Base-by-base conservation (phyloP, 2,113 vertebrate species). In the Microtus pennsylvanicus region DNA sequence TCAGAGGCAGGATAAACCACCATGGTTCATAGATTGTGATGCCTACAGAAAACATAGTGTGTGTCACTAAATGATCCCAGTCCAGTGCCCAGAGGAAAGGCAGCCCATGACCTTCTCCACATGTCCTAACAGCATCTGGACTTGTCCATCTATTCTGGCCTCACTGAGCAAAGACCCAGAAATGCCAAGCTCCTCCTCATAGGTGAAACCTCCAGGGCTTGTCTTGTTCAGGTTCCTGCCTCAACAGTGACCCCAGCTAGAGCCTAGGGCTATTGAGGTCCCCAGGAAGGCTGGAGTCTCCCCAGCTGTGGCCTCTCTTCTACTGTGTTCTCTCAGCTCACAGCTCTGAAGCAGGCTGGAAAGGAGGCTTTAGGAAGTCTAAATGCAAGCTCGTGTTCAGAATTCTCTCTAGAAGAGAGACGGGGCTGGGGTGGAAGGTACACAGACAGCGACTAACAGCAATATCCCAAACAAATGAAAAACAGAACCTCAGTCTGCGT, bases 21-120 rank as follows among this genome's bases (percentile, higher is more conserved):
- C 65, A 12, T 61, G 61, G 55, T 75, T 69, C 52, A n/a, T 8
- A 67, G 94, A 42, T 21, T 63, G 8, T 30, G 26, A 1, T 5
- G 6, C 28, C 69, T 58, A 5, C 35, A 67, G 28, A 33, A 50
- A 86, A 52, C 8, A 1, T 4, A 9, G n/a, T 5, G 0, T 0
- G 6, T 52, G 14, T 42, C 72, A 38, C 80, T 50, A 67, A 70
- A 38, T 30, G 10, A 80, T 42, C 55, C 42, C 7, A 3, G 0
- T 55, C 78, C 13, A 2, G 2, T 5, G 12, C 70, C 55, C 12
- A 50, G 19, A 83, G 38, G 70, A 16, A 8, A 21, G 10, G 42
- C 7, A 8, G 1, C 42, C 75, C 52, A 26, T 30, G 3, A 30
- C 24, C 0, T 0, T 77, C 52, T 47, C 35, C 38, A 35, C 70